Base-by-base conservation (phyloP, 2,888 invertebrate genomes). In the Disparrhopalites patrizii region DNA sequence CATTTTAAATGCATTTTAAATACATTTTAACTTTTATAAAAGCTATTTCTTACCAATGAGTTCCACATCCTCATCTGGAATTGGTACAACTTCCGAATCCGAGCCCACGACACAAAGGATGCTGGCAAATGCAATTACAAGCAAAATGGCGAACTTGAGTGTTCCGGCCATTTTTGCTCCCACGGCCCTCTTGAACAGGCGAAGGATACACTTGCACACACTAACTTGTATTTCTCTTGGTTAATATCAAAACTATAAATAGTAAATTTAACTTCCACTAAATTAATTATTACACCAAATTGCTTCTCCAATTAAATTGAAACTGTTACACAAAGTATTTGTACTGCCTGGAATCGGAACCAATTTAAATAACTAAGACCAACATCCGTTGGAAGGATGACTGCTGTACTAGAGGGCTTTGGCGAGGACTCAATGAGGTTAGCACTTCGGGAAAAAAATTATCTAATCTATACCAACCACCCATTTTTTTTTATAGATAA, bases 1-100 rank as follows among this genome's bases (percentile, higher is more conserved):
- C 10, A 5, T n/a, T n/a, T n/a, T n/a, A n/a, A n/a, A n/a, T n/a
- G n/a, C n/a, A n/a, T n/a, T n/a, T n/a, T n/a, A n/a, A 18, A 10
- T 18, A 43, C n/a, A 15, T 8, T 10, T 1, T 10, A 7, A 47
- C 18, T 23, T 47, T 1, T 47, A 1, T 47, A 23, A 15, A 2
- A 7, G 10, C 23, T 10, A 8, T 15, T n/a, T 30, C 58, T 58
- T 43, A 58, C 58, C 58, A 18, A 58, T 58, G 3, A 58, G 27
- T 43, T 58, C 58, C 8, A 58, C 58, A 47, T 58, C 58, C 4
- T 56, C 56, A 20, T 10, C n/a, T n/a, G n/a, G n/a, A n/a, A n/a
- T n/a, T n/a, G n/a, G n/a, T n/a, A n/a, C 38, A 23, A 25, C 20
- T 1, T 38, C 56, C 8, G 18, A 25, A 5, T 43, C 30, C 1